Evolutionary conservation across 92 coral and sea anemone species (phyloP), one percentile per base, ranked within the genome.

Genomic region (Porites lobata): DNA sequence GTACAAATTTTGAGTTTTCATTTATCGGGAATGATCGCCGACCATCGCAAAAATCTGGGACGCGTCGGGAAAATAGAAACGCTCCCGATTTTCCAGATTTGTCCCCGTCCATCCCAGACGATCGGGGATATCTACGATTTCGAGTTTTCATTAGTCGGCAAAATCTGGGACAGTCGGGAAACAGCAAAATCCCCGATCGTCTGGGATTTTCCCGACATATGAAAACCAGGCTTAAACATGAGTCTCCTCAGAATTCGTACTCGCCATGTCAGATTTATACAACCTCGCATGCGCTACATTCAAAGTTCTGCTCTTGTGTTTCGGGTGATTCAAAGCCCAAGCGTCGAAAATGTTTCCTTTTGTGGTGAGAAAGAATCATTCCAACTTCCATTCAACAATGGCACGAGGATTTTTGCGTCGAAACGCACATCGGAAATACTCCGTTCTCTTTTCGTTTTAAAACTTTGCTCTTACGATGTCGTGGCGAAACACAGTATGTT

Each of bases 401-500:
- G 19, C 26, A 56, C 72, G 1, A 64, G 95, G 50, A 74, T 92
- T 29, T 92, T 85, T 61, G 86, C 81, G 4, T 89, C 91, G 50
- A 95, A 95, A 80, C 81, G 77, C 11, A 79, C 80, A 38, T 62
- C 72, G 18, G 96, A 97, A 50, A 84, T 97, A 56, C 72, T 92
- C 69, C 96, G 97, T 14, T 83, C 99, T 67, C 43, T 92, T 43
- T 77, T 91, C 50, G 96, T 97, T 50, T 83, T 97, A 51, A 95
- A 85, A 72, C 85, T 97, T 61, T 97, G 98, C 47, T 92, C 94
- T 24, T 90, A 91, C 69, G 94, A 92, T 50, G 14, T 89, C n/a
- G 82, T 97, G 56, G 97, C 94, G 24, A 82, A 83, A 65, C 92
- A 97, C 64, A 81, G 95, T 67, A 73, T 93, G 67, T 66, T 70